A percentile compares a stretch with the other conserved stretches of the same genome.
Evolutionary conservation across 2,797 vertebrate genomes (phyloP).

Genomic region (Lepus oiostolus): DNA sequence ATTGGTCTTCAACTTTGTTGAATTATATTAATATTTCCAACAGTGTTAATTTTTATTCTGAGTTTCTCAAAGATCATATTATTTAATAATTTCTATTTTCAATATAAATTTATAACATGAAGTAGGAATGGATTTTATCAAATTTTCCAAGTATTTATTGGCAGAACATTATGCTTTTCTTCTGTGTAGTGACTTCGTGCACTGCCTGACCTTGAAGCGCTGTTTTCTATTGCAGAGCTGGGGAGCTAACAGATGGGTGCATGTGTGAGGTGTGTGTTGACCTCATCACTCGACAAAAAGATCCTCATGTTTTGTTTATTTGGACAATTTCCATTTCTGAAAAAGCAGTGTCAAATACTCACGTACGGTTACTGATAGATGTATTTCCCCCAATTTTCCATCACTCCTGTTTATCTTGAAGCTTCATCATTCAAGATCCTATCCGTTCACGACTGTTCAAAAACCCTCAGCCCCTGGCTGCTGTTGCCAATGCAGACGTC

Average conservation of each 20-base stretch:
- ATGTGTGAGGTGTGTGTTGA: background rate
- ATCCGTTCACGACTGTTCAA: too few relatives aligned
- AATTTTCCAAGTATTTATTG: background rate
- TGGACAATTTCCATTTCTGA: background rate
- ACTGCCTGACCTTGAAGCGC: background rate
- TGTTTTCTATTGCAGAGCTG: background rate
- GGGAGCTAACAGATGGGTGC: background rate
- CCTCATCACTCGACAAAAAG: background rate
- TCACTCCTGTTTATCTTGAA: background rate
- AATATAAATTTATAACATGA: background rate
- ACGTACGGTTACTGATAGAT: background rate
- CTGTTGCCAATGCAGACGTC: too few relatives aligned
- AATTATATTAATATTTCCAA: background rate
- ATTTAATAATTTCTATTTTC: background rate
- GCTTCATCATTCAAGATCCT: too few relatives aligned
- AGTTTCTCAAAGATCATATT: background rate
- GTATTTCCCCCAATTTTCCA: background rate
- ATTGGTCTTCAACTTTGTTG: background rate
- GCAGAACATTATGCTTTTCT: background rate
- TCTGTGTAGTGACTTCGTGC: background rate
- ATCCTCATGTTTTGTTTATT: background rate
- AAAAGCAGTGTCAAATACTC: background rate
- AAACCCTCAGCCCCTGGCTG: too few relatives aligned
- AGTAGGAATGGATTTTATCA: background rate
- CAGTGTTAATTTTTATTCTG: background rate